phyloP scores from a whole-genome alignment of 1,140 invertebrate species.

The Drosophila kikkawai region DNA sequence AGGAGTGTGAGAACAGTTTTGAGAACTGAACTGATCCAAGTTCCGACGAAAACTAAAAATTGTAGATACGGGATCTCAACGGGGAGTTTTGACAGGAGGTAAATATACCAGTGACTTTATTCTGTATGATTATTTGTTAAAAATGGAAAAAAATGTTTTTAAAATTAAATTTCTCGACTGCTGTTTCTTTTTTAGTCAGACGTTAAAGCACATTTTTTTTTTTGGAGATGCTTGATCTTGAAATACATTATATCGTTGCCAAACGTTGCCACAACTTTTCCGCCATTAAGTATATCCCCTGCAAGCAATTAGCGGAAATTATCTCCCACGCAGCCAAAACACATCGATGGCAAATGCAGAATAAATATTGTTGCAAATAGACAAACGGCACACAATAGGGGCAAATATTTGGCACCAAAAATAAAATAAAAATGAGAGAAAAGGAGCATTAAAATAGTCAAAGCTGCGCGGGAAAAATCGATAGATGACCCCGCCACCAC shows the following conservation, averaged over 20 bases:
- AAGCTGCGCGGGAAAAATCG: conserved; percentile 36
- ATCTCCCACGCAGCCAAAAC: conserved; percentile 13
- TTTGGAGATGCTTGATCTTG: background rate
- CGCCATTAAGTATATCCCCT: background rate
- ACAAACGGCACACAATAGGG: conserved; percentile 28
- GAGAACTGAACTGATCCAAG: background rate
- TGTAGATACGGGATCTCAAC: background rate
- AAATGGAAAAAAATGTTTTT: background rate
- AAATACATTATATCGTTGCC: no score
- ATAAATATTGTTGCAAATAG: conserved; percentile 38
- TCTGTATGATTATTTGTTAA: background rate
- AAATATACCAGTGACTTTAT: background rate
- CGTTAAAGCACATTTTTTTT: background rate
- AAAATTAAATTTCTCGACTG: no score
- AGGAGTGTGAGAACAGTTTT: background rate
- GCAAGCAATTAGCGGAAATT: conserved; percentile 39
- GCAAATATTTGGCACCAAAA: conserved; percentile 35
- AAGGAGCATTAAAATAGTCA: conserved; percentile 18
- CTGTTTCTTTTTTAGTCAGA: no score
- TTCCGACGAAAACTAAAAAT: background rate
- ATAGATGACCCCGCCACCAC: conserved; percentile 18
- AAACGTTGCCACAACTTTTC: background rate
- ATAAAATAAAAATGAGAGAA: background rate
- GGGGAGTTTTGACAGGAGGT: background rate
- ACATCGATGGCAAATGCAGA: conserved; percentile 24